Evolutionary conservation across 2,888 invertebrate species (phyloP), one percentile per base, ranked within the genome.

Genomic region (Caenorhabditis drosophilae): DNA sequence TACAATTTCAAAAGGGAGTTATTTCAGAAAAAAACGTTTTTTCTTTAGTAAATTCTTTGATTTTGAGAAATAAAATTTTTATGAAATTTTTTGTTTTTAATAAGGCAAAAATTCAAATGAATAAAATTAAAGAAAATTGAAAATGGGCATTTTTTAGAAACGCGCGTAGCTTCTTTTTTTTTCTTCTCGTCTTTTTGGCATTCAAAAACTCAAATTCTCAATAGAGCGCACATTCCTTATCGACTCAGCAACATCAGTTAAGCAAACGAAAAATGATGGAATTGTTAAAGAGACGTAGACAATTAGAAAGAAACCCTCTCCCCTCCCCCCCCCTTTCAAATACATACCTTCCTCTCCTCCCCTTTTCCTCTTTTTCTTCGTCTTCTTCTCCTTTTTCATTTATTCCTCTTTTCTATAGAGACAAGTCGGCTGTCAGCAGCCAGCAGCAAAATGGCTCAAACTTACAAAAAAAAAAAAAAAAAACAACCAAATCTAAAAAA

Each of bases 351-450:
- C 16, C n/a, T 46, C 46, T 46, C n/a, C 4, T 34, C 31, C 31
- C 11, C 16, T 27, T 4, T 25, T 18, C 23, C 23, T 26, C 15
- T n/a, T 9, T 11, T 31, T 23, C n/a, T 20, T n/a, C 20, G 4
- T 25, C 15, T 26, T 40, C 20, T 20, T 20, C 22, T 12, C 6
- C 18, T 16, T n/a, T 20, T 25, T 20, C 42, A 42, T 42, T 23
- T 25, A 22, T 42, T 6, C 36, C 4, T 36, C n/a, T 36, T 31
- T 9, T 31, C 31, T 9, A 31, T 31, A 31, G 6, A 31, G n/a
- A n/a, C n/a, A n/a, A n/a, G n/a, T 4, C 18, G 40, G 40, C 40
- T 40, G 40, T 40, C 40, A 40, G 40, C 40, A 40, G 36, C n/a
- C 36, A 4, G 18, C 20, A 18, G 31, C 7, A 6, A 6, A 12